Evolutionary conservation across 2,797 vertebrate genomes (phyloP).

Genomic region (Octomys mimax): DNA sequence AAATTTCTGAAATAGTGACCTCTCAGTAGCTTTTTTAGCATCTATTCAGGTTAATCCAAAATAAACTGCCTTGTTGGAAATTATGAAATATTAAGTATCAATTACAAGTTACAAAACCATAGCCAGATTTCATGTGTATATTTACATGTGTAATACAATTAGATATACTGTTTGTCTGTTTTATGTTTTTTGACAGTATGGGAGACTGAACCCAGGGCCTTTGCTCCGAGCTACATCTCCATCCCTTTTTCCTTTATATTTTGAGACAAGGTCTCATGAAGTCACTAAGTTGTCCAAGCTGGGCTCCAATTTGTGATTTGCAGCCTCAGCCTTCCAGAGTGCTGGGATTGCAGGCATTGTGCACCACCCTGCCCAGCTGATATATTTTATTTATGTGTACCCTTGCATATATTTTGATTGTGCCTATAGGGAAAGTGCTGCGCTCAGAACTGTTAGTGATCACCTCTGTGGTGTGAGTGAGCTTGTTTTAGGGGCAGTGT

Average conservation of each 20-base stretch:
- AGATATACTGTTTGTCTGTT: neutral
- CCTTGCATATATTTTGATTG: neutral
- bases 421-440: neutral
- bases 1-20: slow-evolving; percentile 28
- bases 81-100: slow-evolving; percentile 34
- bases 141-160: slow-evolving; percentile 11
- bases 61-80: slow-evolving; percentile 29
- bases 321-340: neutral
- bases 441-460: neutral
- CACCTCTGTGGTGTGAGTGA: neutral
- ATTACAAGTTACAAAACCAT: slow-evolving; percentile 7
- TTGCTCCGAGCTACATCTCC: neutral
- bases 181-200: neutral
- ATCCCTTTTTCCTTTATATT: neutral
- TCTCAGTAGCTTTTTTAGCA: slow-evolving; percentile 29
- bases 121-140: neutral
- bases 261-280: neutral
- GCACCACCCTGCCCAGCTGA: neutral
- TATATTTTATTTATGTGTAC: neutral
- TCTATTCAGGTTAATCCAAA: slow-evolving; percentile 6
- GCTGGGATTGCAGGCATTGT: neutral
- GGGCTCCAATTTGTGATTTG: neutral
- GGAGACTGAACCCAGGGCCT: neutral
- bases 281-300: neutral
- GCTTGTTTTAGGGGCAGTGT: neutral